Evolutionary conservation across 2,797 vertebrate species (phyloP).

Genomic region (Brotogeris chrysoptera): DNA sequence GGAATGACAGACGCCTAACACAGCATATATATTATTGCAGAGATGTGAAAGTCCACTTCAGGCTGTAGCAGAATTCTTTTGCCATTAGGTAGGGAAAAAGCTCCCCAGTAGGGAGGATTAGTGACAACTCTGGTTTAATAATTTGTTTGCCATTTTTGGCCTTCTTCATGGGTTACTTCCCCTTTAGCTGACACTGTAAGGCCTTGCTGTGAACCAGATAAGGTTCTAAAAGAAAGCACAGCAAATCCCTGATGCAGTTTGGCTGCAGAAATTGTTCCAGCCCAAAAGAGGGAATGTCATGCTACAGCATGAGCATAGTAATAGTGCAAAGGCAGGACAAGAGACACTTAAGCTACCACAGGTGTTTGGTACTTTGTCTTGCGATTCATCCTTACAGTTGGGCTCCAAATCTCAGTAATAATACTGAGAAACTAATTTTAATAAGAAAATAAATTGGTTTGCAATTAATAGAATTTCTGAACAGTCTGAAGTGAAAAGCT

Average conservation of each 20-base stretch:
- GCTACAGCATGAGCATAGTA: rapidly evolving
- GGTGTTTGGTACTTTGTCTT: neutral
- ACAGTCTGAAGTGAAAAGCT: neutral
- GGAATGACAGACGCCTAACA: neutral
- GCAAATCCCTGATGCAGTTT: neutral
- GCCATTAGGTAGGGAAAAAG: neutral
- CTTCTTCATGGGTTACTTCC: neutral
- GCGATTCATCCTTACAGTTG: neutral
- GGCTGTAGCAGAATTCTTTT: neutral
- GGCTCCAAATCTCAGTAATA: neutral
- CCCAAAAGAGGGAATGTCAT: neutral
- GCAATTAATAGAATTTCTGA: neutral
- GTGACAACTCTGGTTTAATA: neutral
- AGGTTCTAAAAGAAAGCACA: neutral
- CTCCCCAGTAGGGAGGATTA: neutral
- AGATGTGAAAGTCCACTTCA: neutral
- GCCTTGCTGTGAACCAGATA: neutral
- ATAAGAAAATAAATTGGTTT: neutral
- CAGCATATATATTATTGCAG: rapidly evolving
- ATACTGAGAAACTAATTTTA: neutral
- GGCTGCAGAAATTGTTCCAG: neutral
- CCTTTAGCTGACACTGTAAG: neutral
- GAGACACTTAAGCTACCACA: neutral
- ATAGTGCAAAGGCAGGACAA: rapidly evolving
- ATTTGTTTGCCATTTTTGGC: neutral